Evolutionary conservation across 2,888 invertebrate genomes (phyloP), one percentile per base, ranked within the genome.

Genomic region (Sclerodermus sp.): DNA sequence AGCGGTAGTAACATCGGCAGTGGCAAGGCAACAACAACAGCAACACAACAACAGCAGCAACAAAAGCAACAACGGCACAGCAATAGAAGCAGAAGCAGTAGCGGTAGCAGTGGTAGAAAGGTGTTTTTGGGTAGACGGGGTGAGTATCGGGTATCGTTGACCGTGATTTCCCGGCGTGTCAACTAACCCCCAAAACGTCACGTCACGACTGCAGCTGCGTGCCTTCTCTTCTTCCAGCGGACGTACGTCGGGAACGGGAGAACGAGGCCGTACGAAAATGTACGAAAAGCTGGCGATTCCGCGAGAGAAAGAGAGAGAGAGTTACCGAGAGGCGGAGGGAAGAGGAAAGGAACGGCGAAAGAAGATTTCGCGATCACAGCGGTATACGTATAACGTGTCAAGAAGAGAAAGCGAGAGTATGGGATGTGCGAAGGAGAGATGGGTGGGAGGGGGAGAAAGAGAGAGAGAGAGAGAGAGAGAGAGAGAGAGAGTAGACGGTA

Each of bases 261-360:
- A 8, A 34, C 69, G 68, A 60, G 64, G 57, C 60, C 59, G 58
- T 67, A 64, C 70, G 70, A 70, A 70, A 70, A 67, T 61, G 60
- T 58, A 66, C 70, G 68, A 70, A 70, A 70, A 64, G 61, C 67
- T 62, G 57, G 51, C 60, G 51, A n/a, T n/a, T n/a, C 40, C 31
- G 49, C 45, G 44, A 38, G 53, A 43, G 45, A 30, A 50, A 36
- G 53, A 41, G 44, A 44, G 50, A 55, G 48, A 44, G 52, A 37
- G 44, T 4, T n/a, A n/a, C n/a, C n/a, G 53, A 43, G 45, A 30
- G 52, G 36, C 52, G 39, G 44, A 44, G 50, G 55, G 48, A 44
- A 51, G 36, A 42, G 6, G n/a, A n/a, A n/a, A n/a, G n/a, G n/a
- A n/a, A n/a, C n/a, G n/a, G n/a, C n/a, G n/a, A n/a, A n/a, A n/a